Evolutionary conservation across 2,888 invertebrate species (phyloP), one percentile per base, ranked within the genome.

Genomic region (Drosophila nr. perissopoda): DNA sequence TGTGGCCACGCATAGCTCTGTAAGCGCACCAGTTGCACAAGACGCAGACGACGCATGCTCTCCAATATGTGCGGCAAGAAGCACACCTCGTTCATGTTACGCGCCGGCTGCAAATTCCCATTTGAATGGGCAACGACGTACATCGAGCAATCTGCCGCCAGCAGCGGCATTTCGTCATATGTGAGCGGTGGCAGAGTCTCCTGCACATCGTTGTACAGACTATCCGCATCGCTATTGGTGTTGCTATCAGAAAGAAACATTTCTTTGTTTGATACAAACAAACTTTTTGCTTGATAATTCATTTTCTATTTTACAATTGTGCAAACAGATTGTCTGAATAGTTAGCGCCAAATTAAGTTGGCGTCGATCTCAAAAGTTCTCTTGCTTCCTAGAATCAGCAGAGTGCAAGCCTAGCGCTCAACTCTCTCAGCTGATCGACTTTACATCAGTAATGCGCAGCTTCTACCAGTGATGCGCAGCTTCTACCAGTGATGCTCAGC

Each of bases 1-100:
- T 88, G 64, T 0, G 83, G 74, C 85, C 85, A 85, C 0, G 85
- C 64, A 53, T 82, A 82, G 67, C 88, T 88, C 57, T 85, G 85
- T n/a, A 85, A n/a, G 2, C 85, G 83, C 36, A 70, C 40, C 56
- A 88, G 11, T 0, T 62, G 42, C 11, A 58, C 70, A 4, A 88
- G 10, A 0, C 70, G 46, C 56, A 85, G 13, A 0, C 31, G 48
- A 0, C 58, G 48, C 85, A 85, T 85, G 2, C 31, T 38, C 0
- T 33, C 1, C 25, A 62, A 4, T 8, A 89, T 80, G 13, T 74
- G 56, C 0, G 72, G 73, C 16, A 85, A 33, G 48, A 89, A 66
- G 1, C 7, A 25, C 3, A 82, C 66, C 27, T 85, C 90, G 3
- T 7, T n/a, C 2, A 76, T 21, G 1, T 57, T 48, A 2, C 76